Evolutionary conservation across 2,113 vertebrate genomes (phyloP).

Genomic region (Struthidea cinerea): DNA sequence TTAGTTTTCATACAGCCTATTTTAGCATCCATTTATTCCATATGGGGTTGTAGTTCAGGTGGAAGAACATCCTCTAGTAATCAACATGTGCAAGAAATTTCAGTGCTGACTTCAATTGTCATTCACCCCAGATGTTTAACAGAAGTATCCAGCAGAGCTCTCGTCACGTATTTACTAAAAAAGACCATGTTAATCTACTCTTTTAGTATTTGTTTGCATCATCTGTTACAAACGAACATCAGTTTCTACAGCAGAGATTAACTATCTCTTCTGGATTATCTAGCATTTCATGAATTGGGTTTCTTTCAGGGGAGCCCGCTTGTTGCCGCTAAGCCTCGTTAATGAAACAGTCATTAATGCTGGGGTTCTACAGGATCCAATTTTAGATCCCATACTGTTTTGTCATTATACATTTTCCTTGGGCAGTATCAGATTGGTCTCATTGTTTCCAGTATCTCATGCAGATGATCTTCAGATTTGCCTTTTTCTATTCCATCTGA

Average conservation of each 20-base stretch:
- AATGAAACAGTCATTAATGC: neutral
- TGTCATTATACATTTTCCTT: constrained; percentile 24
- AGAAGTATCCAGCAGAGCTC: neutral
- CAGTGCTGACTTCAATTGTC: neutral
- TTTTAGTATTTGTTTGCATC: constrained; percentile 31
- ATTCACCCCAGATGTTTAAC: neutral
- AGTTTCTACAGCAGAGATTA: constrained; percentile 22
- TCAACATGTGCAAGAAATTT: neutral
- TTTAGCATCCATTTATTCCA: neutral
- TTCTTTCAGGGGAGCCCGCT: neutral
- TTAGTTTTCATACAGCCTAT: neutral
- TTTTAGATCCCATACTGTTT: constrained; percentile 41
- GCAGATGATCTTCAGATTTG: constrained; percentile 19
- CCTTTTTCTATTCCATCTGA: constrained; percentile 18
- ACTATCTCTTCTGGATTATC: neutral
- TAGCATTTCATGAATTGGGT: neutral
- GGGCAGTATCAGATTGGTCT: neutral
- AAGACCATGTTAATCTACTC: constrained; percentile 3
- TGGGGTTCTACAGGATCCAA: neutral
- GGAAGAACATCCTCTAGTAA: neutral
- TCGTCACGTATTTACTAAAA: neutral
- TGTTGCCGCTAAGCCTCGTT: constrained; percentile 10
- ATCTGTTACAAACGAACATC: neutral
- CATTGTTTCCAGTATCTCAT: constrained; percentile 16
- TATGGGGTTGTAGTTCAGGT: neutral